These are phyloP conservation scores for Vanessa cardui DNA, from an alignment of 2,888 invertebrate species.

Conservation along the genomic window DNA sequence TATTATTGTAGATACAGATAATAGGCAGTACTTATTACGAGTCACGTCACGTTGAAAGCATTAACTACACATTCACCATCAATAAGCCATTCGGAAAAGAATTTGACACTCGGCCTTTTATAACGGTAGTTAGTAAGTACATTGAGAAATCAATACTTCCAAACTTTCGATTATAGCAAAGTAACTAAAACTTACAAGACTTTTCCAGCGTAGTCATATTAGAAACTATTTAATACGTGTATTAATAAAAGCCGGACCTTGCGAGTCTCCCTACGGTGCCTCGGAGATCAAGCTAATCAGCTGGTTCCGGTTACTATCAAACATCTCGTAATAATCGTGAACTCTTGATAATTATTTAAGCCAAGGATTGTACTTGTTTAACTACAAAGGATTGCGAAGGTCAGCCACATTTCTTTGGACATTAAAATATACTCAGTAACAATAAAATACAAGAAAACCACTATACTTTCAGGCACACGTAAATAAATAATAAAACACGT, in stretches of 20 bases:
- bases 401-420: too few relatives aligned
- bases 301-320: conserved; percentile 6
- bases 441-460: too few relatives aligned
- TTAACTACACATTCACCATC: conserved; percentile 3
- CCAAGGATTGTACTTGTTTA: neutral
- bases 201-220: too few relatives aligned
- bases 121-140: conserved; percentile 10
- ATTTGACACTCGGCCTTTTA: conserved; percentile 3
- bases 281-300: conserved; percentile 10
- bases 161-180: neutral
- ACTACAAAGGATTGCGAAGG: neutral
- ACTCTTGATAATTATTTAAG: neutral
- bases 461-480: too few relatives aligned
- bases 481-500: neutral
- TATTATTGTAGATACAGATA: neutral
- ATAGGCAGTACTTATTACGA: conserved; percentile 4
- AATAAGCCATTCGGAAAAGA: conserved; percentile 14
- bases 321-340: neutral
- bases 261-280: conserved; percentile 1
- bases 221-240: too few relatives aligned
- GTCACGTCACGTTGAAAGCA: conserved; percentile 14
- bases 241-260: neutral
- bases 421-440: too few relatives aligned
- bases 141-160: neutral
- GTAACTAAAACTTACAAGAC: too few relatives aligned